These are phyloP conservation scores for Orchestes rusci DNA, from an alignment of 2,888 invertebrate species.

Conservation along the genomic window DNA sequence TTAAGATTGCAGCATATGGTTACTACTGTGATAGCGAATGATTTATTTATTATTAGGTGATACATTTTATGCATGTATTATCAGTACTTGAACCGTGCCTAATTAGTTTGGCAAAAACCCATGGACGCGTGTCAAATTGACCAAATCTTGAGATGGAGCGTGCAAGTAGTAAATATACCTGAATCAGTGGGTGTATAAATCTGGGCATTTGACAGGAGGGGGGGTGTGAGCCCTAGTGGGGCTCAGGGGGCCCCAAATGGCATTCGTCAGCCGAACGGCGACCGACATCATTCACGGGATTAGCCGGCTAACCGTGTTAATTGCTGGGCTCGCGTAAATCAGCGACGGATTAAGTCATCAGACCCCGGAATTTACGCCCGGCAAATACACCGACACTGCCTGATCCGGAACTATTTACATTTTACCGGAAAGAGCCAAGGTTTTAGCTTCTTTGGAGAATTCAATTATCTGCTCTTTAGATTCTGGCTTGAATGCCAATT, in stretches of 20 bases:
- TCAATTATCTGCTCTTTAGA: no score
- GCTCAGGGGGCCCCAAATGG: conserved; percentile 23
- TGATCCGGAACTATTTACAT: conserved; percentile 23
- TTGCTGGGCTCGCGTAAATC: conserved; percentile 47
- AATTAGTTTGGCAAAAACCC: no score
- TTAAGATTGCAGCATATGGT: conserved; percentile 34
- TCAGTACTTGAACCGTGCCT: no score
- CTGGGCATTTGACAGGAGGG: conserved; percentile 16
- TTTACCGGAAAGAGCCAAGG: conserved; percentile 8
- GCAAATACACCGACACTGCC: conserved; percentile 31
- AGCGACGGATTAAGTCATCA: conserved; percentile 46
- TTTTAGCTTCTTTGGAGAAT: no score
- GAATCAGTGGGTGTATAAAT: conserved; percentile 19
- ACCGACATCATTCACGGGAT: conserved; percentile 48
- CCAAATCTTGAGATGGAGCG: no score
- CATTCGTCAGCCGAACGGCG: conserved; percentile 26
- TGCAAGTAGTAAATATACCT: conserved; percentile 17
- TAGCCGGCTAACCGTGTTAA: conserved; percentile 49
- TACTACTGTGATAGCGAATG: conserved; percentile 26
- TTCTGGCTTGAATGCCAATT: no score
- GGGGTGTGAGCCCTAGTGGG: conserved; percentile 12
- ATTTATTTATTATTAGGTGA: conserved; percentile 25
- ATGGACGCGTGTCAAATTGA: no score
- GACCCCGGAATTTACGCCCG: conserved; percentile 41
- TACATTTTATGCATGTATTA: no score